phyloP scores from a whole-genome alignment of 2,888 invertebrate genomes.

The Perdita meconis region DNA sequence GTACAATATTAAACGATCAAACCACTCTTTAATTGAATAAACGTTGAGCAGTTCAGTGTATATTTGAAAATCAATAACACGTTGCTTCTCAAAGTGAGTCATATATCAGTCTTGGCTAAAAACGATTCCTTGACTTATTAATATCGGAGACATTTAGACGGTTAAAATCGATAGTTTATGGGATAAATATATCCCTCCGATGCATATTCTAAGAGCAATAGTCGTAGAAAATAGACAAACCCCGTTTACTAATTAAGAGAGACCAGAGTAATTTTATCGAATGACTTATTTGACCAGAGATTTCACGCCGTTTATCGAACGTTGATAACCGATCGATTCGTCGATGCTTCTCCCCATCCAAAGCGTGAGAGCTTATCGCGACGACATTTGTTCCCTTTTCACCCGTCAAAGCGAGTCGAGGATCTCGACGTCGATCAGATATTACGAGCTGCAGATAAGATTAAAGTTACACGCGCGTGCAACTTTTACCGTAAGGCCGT shows the following conservation, averaged over 20 bases:
- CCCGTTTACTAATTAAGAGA: slow-evolving; percentile 2
- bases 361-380: neutral
- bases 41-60: neutral
- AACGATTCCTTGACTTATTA: slow-evolving; percentile 19
- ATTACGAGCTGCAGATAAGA: slow-evolving; percentile 10
- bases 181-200: slow-evolving; percentile 18
- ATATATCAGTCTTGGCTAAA: slow-evolving; percentile 15
- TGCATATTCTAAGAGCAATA: slow-evolving; percentile 2
- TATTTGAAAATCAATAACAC: slow-evolving; percentile 8
- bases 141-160: slow-evolving; percentile 20
- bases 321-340: neutral
- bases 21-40: neutral
- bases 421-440: neutral
- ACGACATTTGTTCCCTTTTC: neutral
- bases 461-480: neutral
- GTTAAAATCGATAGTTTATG: slow-evolving; percentile 28
- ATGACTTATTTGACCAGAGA: too few species aligned
- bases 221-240: slow-evolving; percentile 13
- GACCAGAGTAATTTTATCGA: neutral
- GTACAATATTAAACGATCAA: neutral
- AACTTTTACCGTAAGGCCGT: neutral
- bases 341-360: neutral
- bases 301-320: neutral
- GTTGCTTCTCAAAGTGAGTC: neutral
- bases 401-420: neutral